Evolutionary conservation across 2,797 vertebrate species (phyloP).

Genomic region (Sebastes elongatus): DNA sequence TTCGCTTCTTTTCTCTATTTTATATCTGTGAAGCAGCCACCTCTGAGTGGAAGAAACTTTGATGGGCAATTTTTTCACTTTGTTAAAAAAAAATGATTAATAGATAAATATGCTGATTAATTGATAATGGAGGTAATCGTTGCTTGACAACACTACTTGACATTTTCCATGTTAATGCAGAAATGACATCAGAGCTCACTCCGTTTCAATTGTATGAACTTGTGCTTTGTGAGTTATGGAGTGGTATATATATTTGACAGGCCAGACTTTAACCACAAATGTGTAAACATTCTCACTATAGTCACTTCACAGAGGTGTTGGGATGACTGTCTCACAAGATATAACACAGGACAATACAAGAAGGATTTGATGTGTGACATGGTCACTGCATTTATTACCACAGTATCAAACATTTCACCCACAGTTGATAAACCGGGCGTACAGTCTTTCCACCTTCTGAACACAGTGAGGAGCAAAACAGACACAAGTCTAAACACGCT

Average conservation of each 20-base stretch:
- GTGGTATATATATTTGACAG: background rate
- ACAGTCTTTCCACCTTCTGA: conserved; percentile 3
- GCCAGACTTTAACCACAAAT: background rate
- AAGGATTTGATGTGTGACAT: conserved; percentile 17
- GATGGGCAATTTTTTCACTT: background rate
- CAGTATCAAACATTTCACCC: conserved; percentile 62
- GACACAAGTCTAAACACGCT: background rate
- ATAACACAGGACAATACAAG: conserved; percentile 39
- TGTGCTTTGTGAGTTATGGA: background rate
- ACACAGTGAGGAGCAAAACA: conserved; percentile 10
- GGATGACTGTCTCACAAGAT: background rate
- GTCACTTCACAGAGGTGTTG: background rate
- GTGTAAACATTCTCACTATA: background rate
- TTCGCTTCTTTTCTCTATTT: background rate
- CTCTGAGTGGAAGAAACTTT: background rate
- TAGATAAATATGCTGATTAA: no score
- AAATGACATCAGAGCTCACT: no score
- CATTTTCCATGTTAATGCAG: no score
- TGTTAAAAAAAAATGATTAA: no score
- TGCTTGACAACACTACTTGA: background rate
- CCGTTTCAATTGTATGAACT: background rate
- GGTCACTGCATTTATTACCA: conserved; percentile 69
- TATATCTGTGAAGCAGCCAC: background rate
- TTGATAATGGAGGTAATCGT: background rate
- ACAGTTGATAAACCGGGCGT: conserved; percentile 10